A percentile compares a stretch with the other conserved stretches of the same genome.
Evolutionary conservation across 2,797 vertebrate genomes (phyloP).

Genomic region (Mormyrops attenuatus): DNA sequence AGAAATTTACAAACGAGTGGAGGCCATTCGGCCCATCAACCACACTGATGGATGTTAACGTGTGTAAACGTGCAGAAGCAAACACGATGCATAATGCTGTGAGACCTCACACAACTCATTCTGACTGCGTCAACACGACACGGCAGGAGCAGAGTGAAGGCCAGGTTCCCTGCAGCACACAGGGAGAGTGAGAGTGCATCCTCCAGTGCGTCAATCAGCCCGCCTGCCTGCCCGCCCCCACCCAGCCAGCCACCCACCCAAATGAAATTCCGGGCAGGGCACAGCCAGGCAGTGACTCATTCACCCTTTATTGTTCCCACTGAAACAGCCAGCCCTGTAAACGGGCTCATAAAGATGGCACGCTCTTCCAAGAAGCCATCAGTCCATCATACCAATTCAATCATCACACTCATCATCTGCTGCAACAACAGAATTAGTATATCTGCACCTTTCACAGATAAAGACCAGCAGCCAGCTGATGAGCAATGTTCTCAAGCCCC

Average conservation of each 20-base stretch:
- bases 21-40: too few relatives aligned
- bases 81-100: not conserved
- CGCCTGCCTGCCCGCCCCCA: not conserved
- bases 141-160: not conserved
- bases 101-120: not conserved
- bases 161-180: not conserved
- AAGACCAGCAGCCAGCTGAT: not conserved
- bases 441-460: not conserved
- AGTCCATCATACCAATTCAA: constrained; percentile 13
- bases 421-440: constrained; percentile 16
- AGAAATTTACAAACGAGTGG: too few relatives aligned
- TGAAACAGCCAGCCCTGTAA: not conserved
- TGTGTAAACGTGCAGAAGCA: not conserved
- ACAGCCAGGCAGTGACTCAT: not conserved
- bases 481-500: not conserved
- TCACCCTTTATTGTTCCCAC: constrained; percentile 10
- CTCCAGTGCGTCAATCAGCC: not conserved
- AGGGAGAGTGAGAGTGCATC: not conserved
- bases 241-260: not conserved
- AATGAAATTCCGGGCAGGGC: not conserved
- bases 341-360: not conserved
- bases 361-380: not conserved
- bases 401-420: constrained; percentile 17
- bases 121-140: too few relatives aligned
- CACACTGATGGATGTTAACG: not conserved